Conservation (phyloP, 2,888 invertebrate species). For the Branchipolynoe longqiensis region DNA sequence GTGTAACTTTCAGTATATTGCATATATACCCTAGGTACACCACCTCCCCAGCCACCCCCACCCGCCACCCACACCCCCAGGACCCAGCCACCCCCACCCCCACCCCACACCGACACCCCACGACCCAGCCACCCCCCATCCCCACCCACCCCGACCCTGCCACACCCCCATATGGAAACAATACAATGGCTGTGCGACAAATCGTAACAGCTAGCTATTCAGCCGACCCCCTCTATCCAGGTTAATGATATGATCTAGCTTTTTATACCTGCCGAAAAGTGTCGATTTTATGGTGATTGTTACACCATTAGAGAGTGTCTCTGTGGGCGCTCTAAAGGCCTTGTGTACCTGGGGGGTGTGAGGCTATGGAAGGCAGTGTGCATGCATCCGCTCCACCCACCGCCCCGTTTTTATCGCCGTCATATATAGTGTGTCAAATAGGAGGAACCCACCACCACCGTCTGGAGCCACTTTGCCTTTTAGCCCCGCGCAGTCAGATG, state of each 20-base stretch:
- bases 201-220: constrained; percentile 35
- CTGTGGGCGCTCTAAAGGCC: neutral
- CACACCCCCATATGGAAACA: constrained; percentile 52
- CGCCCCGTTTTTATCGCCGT: constrained; percentile 11
- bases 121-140: too few species aligned
- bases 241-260: constrained; percentile 56
- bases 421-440: constrained; percentile 20
- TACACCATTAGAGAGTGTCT: constrained; percentile 34
- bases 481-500: constrained; percentile 5
- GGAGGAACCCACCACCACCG: neutral
- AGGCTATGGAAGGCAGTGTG: neutral
- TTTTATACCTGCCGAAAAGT: constrained; percentile 44
- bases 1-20: too few species aligned
- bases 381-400: neutral
- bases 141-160: too few species aligned
- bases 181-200: constrained; percentile 1
- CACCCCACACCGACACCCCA: too few species aligned
- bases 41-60: too few species aligned
- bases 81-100: too few species aligned
- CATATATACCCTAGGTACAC: too few species aligned
- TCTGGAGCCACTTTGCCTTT: constrained; percentile 6
- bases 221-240: constrained; percentile 18
- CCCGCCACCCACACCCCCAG: too few species aligned
- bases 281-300: constrained; percentile 57
- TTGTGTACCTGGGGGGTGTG: neutral